A percentile compares a stretch with the other conserved stretches of the same genome.
Conservation (phyloP, 2,113 vertebrate genomes). For the Mesocricetus auratus region DNA sequence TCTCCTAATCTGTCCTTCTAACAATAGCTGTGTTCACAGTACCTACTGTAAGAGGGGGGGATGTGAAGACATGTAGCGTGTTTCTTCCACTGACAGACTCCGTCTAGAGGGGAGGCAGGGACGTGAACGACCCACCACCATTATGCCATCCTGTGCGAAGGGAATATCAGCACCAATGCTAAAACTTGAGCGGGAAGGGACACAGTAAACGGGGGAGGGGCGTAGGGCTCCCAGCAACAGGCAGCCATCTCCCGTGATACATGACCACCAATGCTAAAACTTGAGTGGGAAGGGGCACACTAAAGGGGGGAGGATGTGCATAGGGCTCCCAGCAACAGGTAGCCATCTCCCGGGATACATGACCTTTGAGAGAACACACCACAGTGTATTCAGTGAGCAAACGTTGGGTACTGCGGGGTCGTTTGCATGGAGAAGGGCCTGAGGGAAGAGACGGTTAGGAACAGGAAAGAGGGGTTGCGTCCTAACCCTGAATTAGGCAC, state of each 20-base stretch:
- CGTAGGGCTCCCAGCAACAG: background rate
- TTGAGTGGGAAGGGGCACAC: accelerated
- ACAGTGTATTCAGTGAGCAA: accelerated
- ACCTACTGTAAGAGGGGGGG: background rate
- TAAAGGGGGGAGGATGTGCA: background rate
- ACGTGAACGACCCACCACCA: accelerated
- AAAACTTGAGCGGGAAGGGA: background rate
- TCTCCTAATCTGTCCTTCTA: background rate
- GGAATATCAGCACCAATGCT: accelerated
- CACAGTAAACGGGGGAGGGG: background rate
- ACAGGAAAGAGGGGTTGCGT: background rate
- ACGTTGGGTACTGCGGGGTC: accelerated
- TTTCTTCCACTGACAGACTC: background rate
- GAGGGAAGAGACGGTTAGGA: background rate
- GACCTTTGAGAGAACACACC: accelerated
- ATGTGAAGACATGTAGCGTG: accelerated
- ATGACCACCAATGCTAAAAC: background rate
- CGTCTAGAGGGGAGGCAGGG: background rate
- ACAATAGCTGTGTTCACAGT: no score
- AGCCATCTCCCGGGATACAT: background rate
- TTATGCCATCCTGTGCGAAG: accelerated
- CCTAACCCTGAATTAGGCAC: no score
- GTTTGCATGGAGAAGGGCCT: accelerated
- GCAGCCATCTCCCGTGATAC: background rate
- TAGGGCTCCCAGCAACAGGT: background rate